These are phyloP conservation scores for Pyrgus malvae DNA, from an alignment of 2,888 invertebrate species.

Conservation along the genomic window DNA sequence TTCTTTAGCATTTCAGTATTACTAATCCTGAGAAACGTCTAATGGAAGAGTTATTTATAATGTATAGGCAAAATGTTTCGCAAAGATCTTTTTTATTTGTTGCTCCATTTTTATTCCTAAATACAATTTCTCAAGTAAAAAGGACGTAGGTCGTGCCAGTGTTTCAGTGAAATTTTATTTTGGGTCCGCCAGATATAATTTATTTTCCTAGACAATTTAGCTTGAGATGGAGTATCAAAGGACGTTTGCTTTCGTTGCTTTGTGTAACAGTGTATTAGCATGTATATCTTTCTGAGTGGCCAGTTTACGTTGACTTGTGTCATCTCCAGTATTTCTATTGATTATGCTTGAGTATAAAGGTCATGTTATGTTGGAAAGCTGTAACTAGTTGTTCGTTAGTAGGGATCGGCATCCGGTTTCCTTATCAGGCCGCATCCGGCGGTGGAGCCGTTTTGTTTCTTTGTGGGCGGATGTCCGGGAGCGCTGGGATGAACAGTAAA, in stretches of 20 bases:
- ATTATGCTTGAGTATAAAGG: not conserved
- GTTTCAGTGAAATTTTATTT: no score
- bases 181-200: no score
- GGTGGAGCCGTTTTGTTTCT: conserved; percentile 53
- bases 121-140: no score
- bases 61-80: not conserved
- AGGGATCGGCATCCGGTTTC: conserved; percentile 64
- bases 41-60: conserved; percentile 6
- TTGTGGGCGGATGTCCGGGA: conserved; percentile 54
- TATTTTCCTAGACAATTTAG: no score
- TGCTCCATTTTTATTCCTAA: not conserved
- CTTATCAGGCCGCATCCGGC: conserved; percentile 66
- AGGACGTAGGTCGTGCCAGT: no score
- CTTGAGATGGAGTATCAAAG: conserved; percentile 54
- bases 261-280: conserved; percentile 54
- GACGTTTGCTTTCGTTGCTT: conserved; percentile 60
- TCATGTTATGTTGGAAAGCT: conserved; percentile 13
- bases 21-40: not conserved
- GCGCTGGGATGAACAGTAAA: conserved; percentile 12
- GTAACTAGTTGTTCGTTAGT: conserved; percentile 66
- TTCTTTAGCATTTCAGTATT: not conserved
- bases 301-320: not conserved
- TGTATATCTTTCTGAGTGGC: conserved; percentile 36
- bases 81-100: not conserved
- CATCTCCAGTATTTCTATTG: not conserved